Conservation (phyloP, 2,888 invertebrate species). For the Notocelia uddmanniana region DNA sequence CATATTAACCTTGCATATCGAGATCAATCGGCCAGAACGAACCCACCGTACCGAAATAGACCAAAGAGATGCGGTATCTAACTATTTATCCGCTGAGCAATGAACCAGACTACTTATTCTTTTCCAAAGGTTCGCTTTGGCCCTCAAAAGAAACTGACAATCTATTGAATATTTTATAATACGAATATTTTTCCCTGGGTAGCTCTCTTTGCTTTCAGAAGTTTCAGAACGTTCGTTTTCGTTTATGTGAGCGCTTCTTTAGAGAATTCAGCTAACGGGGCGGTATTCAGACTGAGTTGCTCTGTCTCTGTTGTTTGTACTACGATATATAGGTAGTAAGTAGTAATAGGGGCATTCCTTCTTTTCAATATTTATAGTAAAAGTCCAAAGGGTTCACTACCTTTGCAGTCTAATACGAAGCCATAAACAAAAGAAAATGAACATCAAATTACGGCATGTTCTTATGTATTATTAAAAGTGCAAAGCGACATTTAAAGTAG, state of each 20-base stretch:
- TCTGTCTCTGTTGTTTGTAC: neutral
- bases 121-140: slow-evolving; percentile 29
- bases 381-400: no score
- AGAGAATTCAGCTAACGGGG: slow-evolving; percentile 13
- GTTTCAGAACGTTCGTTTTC: slow-evolving; percentile 9
- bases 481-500: no score
- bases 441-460: no score
- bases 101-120: slow-evolving; percentile 47
- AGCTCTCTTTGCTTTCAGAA: slow-evolving; percentile 10
- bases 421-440: no score
- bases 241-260: slow-evolving; percentile 27
- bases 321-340: no score
- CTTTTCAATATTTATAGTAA: no score
- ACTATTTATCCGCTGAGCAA: slow-evolving; percentile 49
- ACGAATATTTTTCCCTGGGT: slow-evolving; percentile 28
- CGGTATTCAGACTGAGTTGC: neutral
- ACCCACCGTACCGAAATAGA: slow-evolving; percentile 72
- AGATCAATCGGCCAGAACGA: slow-evolving; percentile 58
- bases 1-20: slow-evolving; percentile 58
- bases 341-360: no score
- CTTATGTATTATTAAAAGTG: no score
- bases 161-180: slow-evolving; percentile 39
- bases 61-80: slow-evolving; percentile 57
- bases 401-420: no score
- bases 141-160: slow-evolving; percentile 45